Base-by-base conservation (phyloP, 2,797 vertebrate genomes). In the Nyctalus aviator region DNA sequence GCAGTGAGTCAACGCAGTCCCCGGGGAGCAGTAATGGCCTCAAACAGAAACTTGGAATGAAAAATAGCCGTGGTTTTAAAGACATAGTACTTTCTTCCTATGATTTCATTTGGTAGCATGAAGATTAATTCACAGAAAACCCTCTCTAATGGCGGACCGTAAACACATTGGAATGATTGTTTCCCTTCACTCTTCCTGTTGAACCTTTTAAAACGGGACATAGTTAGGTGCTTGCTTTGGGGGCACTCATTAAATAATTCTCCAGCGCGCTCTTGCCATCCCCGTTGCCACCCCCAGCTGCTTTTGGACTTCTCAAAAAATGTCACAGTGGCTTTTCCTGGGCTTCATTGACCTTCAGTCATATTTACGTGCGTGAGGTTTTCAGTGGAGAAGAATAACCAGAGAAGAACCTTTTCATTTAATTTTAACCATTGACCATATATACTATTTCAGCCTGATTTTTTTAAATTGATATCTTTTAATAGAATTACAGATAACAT, bases 1-100 rank as follows among this genome's bases (percentile, higher is more conserved):
- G 96, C 96, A 92, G 90, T 97, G 97, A 98, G 98, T 98, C 98
- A 97, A 8, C 44, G 86, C 46, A 66, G 95, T 98, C 98, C 97
- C 97, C 35, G 86, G 98, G 97, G 98, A 98, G 95, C 97, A 96
- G 97, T 96, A 96, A 98, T 93, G 72, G 97, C 76, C 97, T 97
- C 92, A 92, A 93, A 98, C 95, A 98, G 98, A 97, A 98, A 97
- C 96, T 97, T 96, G 97, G 97, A 97, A 79, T 94, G 92, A 0
- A 83, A 97, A 94, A 76, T 81, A 66, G 96, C 93, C 86, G 79
- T 30, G 94, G 94, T 97, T 98, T 98, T 98, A 98, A 98, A 98
- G 98, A 96, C 46, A 93, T 94, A 98, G 98, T 59, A 21, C 92
- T 94, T 97, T 94, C 84, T 82, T 95, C 84, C 72, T n/a, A 1